Conservation (phyloP, 1,140 invertebrate genomes). For the Adelges cooleyi region DNA sequence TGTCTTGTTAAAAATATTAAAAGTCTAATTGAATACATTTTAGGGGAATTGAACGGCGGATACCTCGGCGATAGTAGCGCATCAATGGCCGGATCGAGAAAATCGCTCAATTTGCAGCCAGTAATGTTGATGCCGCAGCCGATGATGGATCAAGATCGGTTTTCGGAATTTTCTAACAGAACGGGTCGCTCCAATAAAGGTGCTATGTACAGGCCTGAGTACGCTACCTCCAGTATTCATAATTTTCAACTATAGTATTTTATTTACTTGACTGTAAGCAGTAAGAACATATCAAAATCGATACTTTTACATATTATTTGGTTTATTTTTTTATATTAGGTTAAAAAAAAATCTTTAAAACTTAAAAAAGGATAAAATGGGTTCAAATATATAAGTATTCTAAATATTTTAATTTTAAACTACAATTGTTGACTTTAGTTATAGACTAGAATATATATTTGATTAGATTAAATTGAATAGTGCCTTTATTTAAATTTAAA, state of each 20-base stretch:
- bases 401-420: too few species aligned
- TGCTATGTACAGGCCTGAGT: slow-evolving; percentile 42
- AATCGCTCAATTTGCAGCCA: slow-evolving; percentile 73
- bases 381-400: too few species aligned
- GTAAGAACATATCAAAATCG: too few species aligned
- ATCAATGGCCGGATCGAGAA: slow-evolving; percentile 67
- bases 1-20: not conserved
- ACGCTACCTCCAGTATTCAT: slow-evolving; percentile 46
- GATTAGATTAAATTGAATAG: too few species aligned
- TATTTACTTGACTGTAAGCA: too few species aligned
- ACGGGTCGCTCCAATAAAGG: slow-evolving; percentile 44
- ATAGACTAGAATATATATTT: too few species aligned
- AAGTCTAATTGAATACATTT: not conserved
- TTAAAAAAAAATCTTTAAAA: too few species aligned
- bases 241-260: slow-evolving; percentile 48
- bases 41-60: slow-evolving; percentile 76
- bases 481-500: too few species aligned
- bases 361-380: too few species aligned
- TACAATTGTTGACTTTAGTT: too few species aligned
- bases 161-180: slow-evolving; percentile 62
- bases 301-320: too few species aligned
- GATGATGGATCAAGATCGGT: slow-evolving; percentile 47
- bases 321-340: too few species aligned
- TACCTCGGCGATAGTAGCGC: slow-evolving; percentile 63
- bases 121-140: slow-evolving; percentile 64